Evolutionary conservation across 2,113 vertebrate species (phyloP), one percentile per base, ranked within the genome.

Genomic region (Cervus canadensis): DNA sequence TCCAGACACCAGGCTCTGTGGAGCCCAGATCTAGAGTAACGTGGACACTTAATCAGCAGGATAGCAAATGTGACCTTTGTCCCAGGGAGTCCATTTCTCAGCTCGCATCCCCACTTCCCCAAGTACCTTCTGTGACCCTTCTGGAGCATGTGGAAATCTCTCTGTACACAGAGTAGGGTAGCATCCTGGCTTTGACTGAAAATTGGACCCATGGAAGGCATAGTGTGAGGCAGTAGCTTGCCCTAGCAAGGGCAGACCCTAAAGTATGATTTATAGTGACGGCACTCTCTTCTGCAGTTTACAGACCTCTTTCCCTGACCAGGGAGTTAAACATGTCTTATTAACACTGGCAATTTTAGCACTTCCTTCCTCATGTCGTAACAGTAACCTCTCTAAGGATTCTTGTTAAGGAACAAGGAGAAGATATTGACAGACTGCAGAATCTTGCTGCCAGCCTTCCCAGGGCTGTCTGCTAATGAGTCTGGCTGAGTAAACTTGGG

Each of bases 361-460:
- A 98, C 98, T 98, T 99, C 98, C 98, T 99, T 99, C 98, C 98
- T 98, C 92, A 74, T 97, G 95, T 97, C 0, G 0, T 98, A 98
- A 98, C 28, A 97, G 90, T 83, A 93, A 67, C 97, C 97, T 98
- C 96, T 99, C 95, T 96, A 94, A 97, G 92, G 54, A 94, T 98
- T 98, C 98, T 98, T 96, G 56, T 98, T 98, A 98, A 33, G 91
- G 96, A 95, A 97, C 0, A n/a, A 98, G 97, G 82, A 97, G 96
- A 97, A 97, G 96, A 95, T 95, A 98, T 82, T 98, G 98, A 98
- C 97, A 98, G 98, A 97, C 96, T 98, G 95, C 97, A 98, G 98
- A 95, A 96, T 95, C 97, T 95, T 94, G 94, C 96, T 96, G 17
- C 87, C 10, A 97, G 97, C 97, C 98, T 97, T 95, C 56, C 90